Base-by-base conservation (phyloP, 2,113 vertebrate genomes). In the Tragelaphus strepsiceros region DNA sequence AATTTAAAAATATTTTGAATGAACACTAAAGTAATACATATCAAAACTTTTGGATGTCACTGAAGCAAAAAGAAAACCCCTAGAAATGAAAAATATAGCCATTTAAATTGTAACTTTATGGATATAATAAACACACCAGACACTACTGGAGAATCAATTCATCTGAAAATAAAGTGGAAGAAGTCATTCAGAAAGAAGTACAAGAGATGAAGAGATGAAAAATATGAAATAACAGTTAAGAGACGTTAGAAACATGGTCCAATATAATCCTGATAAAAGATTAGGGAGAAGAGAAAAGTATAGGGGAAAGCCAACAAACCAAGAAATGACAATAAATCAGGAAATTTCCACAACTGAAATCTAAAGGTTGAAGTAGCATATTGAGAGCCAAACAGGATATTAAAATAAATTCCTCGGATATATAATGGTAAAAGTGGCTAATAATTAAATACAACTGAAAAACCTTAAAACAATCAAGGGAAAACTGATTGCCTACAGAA, bases 371-470 rank as follows among this genome's bases (percentile, higher is more conserved):
- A 90, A 93, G 61, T n/a, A 91, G 82, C 62, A 91, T 24, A 88
- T 3, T 46, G 56, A 95, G 13, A 91, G 15, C 14, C 28, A 64
- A 90, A 67, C 16, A 92, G 51, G 17, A 90, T 85, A 78, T 77
- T 85, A 92, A 67, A 88, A 94, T 35, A 92, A 90, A 83, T 82
- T 81, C 61, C 46, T 43, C 74, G 17, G 59, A 92, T 32, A 97
- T 62, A 82, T 74, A 94, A 94, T 71, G 13, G 35, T 58, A 77
- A 93, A 94, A 81, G 7, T 62, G 94, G 19, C 26, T 61, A 30
- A 94, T 85, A 94, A 90, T 77, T 85, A 96, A 94, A 89, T 94
- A 77, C 24, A 88, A 90, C 80, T 82, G 17, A 53, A 97, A 94
- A 96, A 78, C 30, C 26, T 89, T 81, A 74, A 19, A 93, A 77